Evolutionary conservation across 2,888 invertebrate genomes (phyloP).

Genomic region (Andrena hattorfiana): DNA sequence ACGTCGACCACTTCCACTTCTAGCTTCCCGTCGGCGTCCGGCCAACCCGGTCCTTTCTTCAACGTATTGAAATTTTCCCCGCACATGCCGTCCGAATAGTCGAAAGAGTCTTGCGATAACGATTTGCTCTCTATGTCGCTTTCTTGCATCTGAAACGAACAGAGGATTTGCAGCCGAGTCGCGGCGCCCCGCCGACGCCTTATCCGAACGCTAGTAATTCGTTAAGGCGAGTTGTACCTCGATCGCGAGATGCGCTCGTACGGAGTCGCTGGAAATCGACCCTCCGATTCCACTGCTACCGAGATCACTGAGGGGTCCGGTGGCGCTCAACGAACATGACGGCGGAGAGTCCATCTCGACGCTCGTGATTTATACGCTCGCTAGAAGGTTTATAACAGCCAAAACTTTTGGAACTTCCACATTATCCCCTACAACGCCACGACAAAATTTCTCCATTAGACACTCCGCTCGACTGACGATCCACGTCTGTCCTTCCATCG

Average conservation of each 20-base stretch:
- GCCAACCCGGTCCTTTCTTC: slow-evolving; percentile 90
- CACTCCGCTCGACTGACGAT: no score
- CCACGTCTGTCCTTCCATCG: neutral
- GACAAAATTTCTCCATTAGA: neutral
- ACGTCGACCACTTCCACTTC: slow-evolving; percentile 86
- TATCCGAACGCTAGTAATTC: no score
- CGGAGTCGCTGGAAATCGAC: slow-evolving; percentile 91
- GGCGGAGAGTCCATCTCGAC: slow-evolving; percentile 91
- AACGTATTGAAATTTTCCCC: slow-evolving; percentile 93
- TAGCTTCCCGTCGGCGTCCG: slow-evolving; percentile 85
- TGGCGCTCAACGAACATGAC: slow-evolving; percentile 91
- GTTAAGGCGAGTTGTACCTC: slow-evolving; percentile 86
- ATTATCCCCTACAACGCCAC: slow-evolving; percentile 75
- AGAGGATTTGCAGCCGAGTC: neutral
- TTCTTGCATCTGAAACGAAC: slow-evolving; percentile 89
- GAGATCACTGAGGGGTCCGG: slow-evolving; percentile 91
- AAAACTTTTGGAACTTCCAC: slow-evolving; percentile 76
- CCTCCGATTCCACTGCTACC: slow-evolving; percentile 92
- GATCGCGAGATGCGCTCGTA: slow-evolving; percentile 89
- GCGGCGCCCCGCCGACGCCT: neutral
- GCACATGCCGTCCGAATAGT: slow-evolving; percentile 92
- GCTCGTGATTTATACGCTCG: slow-evolving; percentile 53
- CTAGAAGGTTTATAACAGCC: slow-evolving; percentile 69
- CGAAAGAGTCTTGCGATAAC: slow-evolving; percentile 92
- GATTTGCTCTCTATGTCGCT: slow-evolving; percentile 93